Evolutionary conservation across 2,888 invertebrate genomes (phyloP), one percentile per base, ranked within the genome.

Genomic region (Petrolisthes manimaculis): DNA sequence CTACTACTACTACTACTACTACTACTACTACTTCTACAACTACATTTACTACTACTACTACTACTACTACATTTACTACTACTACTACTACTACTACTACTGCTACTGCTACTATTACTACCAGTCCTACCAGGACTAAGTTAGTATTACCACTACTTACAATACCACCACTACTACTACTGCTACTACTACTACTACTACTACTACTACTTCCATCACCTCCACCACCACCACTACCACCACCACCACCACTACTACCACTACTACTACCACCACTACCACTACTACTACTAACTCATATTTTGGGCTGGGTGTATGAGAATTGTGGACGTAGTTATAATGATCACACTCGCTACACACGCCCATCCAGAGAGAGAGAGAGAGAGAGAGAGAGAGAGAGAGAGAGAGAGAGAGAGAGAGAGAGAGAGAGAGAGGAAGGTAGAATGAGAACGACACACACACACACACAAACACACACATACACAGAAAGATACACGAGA

Each of bases 171-270:
- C n/a, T n/a, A n/a, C 18, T 12, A n/a, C 21, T 74, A 74, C 21
- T 6, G 6, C n/a, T n/a, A 14, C n/a, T 5, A 5, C 74, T 21
- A 5, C 74, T n/a, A 14, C 74, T n/a, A n/a, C 74, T 21, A n/a
- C 74, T n/a, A n/a, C 21, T n/a, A n/a, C 74, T 14, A n/a, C 74
- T 21, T 12, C 74, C 74, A n/a, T 21, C n/a, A n/a, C n/a, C 21
- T 74, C 74, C n/a, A n/a, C 74, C 21, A 14, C 74, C 21, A n/a
- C 74, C n/a, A n/a, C 74, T n/a, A n/a, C 74, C 74, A n/a, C 74
- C 8, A n/a, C 74, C n/a, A n/a, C 74, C 74, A n/a, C n/a, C 74
- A n/a, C n/a, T 21, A 6, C 74, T n/a, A 14, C 8, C 74, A 5
- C 5, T 74, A 12, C 18, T n/a, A 14, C 74, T 74, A 74, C 74